Conservation (phyloP, 2,797 vertebrate genomes). For the Intellagama lesueurii region DNA sequence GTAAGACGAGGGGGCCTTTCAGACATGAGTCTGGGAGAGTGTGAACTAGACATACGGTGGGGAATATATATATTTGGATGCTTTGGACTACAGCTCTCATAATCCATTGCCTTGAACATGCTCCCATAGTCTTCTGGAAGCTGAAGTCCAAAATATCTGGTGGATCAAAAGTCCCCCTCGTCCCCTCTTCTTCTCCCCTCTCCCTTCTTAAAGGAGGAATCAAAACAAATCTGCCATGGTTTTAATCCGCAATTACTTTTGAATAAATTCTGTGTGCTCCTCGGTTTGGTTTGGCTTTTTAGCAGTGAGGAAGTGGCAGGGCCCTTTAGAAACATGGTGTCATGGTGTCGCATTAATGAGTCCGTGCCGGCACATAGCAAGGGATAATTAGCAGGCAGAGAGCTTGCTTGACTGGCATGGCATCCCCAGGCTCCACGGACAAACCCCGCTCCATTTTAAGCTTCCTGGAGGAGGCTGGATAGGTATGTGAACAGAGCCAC, state of each 20-base stretch:
- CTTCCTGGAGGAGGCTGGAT: constrained; percentile 36
- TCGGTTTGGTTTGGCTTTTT: constrained; percentile 42
- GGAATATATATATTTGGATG: background rate
- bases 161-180: background rate
- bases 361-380: constrained; percentile 64
- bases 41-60: background rate
- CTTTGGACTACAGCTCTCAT: background rate
- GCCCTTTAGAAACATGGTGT: constrained; percentile 67
- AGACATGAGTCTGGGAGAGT: background rate
- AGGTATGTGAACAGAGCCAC: constrained; percentile 38
- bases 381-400: constrained; percentile 66
- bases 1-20: no score
- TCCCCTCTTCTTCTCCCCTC: background rate
- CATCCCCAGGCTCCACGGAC: constrained; percentile 32
- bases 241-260: constrained; percentile 69
- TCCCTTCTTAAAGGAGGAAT: background rate
- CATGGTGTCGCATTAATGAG: constrained; percentile 63
- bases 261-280: constrained; percentile 73
- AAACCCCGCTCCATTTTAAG: constrained; percentile 25
- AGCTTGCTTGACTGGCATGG: constrained; percentile 33
- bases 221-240: background rate
- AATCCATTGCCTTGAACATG: no score
- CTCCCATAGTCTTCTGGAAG: no score
- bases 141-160: no score
- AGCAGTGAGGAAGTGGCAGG: constrained; percentile 56